phyloP scores from a whole-genome alignment of 1,140 invertebrate genomes.

The Drosophila parabipectinata region DNA sequence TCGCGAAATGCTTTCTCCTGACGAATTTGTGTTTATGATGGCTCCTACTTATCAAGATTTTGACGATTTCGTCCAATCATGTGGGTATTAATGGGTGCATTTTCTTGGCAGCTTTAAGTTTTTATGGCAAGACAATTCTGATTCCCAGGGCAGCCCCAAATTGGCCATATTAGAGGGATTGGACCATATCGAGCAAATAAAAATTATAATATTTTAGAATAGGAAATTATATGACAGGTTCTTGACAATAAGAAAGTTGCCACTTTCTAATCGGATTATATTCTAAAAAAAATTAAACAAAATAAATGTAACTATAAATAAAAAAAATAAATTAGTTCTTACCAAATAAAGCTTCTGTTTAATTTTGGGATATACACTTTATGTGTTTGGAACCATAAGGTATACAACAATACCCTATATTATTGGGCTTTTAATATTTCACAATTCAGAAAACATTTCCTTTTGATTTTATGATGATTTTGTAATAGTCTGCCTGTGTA shows the following conservation, averaged over 20 bases:
- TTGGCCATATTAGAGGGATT: slow-evolving; percentile 10
- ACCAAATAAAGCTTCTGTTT: too few species aligned
- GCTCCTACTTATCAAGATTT: slow-evolving; percentile 35
- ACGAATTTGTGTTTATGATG: slow-evolving; percentile 44
- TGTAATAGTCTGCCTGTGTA: too few species aligned
- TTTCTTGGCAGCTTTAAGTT: slow-evolving; percentile 11
- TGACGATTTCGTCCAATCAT: slow-evolving; percentile 17
- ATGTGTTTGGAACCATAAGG: too few species aligned
- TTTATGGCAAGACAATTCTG: slow-evolving; percentile 27
- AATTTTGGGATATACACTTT: too few species aligned
- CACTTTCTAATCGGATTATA: slow-evolving; percentile 22
- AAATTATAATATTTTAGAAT: slow-evolving; percentile 3
- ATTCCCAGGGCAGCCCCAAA: slow-evolving; percentile 17
- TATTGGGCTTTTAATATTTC: too few species aligned
- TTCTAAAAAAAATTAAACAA: not conserved
- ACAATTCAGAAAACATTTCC: too few species aligned
- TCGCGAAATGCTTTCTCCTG: slow-evolving; percentile 48
- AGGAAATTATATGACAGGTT: slow-evolving; percentile 1
- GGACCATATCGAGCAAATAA: not conserved
- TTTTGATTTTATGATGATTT: too few species aligned
- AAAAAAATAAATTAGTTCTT: too few species aligned
- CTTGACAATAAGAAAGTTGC: slow-evolving; percentile 12
- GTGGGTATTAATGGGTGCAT: slow-evolving; percentile 38
- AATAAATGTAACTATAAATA: too few species aligned
- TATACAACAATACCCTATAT: too few species aligned